phyloP scores from a whole-genome alignment of 2,888 invertebrate species.

The Xanthia icteritia region DNA sequence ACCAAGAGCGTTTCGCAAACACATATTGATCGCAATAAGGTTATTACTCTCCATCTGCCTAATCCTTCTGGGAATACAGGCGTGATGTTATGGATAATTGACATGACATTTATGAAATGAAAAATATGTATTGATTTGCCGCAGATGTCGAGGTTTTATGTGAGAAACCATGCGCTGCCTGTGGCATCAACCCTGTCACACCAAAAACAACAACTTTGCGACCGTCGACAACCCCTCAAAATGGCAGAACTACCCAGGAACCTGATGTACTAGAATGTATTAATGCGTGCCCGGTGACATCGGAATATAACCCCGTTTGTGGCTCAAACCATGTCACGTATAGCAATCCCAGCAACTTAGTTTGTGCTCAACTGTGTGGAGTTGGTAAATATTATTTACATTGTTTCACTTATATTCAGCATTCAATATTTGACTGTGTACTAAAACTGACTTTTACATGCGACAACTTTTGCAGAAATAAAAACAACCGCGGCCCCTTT shows the following conservation, averaged over 20 bases:
- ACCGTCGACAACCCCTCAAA: slow-evolving; percentile 3
- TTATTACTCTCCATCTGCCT: background rate
- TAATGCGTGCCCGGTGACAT: slow-evolving; percentile 74
- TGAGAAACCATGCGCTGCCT: slow-evolving; percentile 50
- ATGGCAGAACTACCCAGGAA: slow-evolving; percentile 15
- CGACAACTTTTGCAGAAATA: background rate
- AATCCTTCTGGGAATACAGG: background rate
- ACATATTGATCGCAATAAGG: background rate
- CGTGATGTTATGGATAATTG: background rate
- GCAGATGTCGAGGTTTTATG: slow-evolving; percentile 59
- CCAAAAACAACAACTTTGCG: slow-evolving; percentile 25
- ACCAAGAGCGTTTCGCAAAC: background rate
- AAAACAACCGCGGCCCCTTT: background rate
- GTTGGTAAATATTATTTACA: slow-evolving; percentile 70
- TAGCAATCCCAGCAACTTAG: slow-evolving; percentile 77
- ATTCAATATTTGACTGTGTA: background rate
- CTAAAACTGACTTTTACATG: background rate
- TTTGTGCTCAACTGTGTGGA: slow-evolving; percentile 83
- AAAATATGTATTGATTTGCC: slow-evolving; percentile 9
- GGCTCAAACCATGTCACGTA: slow-evolving; percentile 83
- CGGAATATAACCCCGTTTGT: slow-evolving; percentile 85
- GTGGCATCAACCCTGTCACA: slow-evolving; percentile 25
- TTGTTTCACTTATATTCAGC: background rate
- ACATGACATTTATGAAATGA: background rate
- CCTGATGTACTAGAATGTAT: slow-evolving; percentile 52